Conservation (phyloP, 2,888 invertebrate species). For the Prosapia bicincta region DNA sequence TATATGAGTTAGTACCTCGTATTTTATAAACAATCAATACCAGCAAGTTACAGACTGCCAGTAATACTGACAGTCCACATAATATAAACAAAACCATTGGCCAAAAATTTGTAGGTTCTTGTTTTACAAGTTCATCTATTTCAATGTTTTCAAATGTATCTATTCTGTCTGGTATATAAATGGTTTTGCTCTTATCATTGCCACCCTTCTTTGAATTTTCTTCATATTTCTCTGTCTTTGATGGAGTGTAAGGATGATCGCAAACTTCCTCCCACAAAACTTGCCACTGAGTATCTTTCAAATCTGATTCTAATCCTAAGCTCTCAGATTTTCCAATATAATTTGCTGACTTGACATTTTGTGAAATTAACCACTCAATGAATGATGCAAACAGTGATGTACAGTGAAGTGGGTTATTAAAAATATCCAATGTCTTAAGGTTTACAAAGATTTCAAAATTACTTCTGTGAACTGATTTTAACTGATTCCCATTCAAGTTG, state of each 20-base stretch:
- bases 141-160: not conserved
- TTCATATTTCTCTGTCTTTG: not conserved
- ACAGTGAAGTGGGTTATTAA: constrained; percentile 65
- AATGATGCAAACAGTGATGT: constrained; percentile 63
- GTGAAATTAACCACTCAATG: constrained; percentile 59
- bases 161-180: not conserved
- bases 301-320: constrained; percentile 39
- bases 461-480: constrained; percentile 45
- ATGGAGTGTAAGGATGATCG: not conserved
- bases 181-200: not conserved
- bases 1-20: constrained; percentile 19
- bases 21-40: constrained; percentile 31
- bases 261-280: constrained; percentile 46
- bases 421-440: constrained; percentile 53
- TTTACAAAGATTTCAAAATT: constrained; percentile 35
- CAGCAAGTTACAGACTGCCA: constrained; percentile 30
- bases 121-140: no score
- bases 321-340: constrained; percentile 41
- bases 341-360: constrained; percentile 54
- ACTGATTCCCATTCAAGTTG: constrained; percentile 57
- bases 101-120: constrained; percentile 22
- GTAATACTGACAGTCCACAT: constrained; percentile 26
- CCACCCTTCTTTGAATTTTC: not conserved
- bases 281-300: constrained; percentile 43
- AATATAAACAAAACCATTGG: constrained; percentile 30